Conservation (phyloP, 2,797 vertebrate genomes). For the Zalophus californianus region DNA sequence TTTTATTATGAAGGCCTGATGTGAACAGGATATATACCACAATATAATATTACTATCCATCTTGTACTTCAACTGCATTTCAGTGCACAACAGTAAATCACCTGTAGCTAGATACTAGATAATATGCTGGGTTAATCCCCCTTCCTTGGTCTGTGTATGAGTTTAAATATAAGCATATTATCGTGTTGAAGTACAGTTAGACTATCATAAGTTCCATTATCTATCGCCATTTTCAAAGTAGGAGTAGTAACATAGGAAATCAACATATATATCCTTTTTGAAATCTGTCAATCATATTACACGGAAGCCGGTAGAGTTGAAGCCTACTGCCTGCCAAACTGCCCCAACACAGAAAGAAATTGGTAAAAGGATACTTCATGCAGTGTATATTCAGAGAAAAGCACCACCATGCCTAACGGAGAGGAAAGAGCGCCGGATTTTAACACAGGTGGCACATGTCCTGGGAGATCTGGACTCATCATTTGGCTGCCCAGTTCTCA, state of each 20-base stretch:
- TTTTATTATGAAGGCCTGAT: constrained; percentile 77
- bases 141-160: constrained; percentile 57
- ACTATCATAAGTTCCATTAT: constrained; percentile 56
- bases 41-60: constrained; percentile 68
- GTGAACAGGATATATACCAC: constrained; percentile 73
- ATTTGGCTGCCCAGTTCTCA: not conserved
- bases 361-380: not conserved
- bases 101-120: constrained; percentile 51
- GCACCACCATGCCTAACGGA: not conserved
- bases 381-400: not conserved
- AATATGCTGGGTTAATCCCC: constrained; percentile 58
- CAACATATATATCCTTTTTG: constrained; percentile 69
- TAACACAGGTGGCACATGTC: not conserved
- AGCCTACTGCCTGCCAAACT: not conserved
- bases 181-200: constrained; percentile 65
- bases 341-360: not conserved
- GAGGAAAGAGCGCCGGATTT: not conserved
- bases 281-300: constrained; percentile 70
- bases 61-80: constrained; percentile 54
- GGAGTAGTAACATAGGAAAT: constrained; percentile 55
- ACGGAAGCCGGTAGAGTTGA: constrained; percentile 41
- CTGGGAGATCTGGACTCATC: not conserved
- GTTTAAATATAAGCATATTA: constrained; percentile 66
- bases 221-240: constrained; percentile 66
- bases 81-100: constrained; percentile 67